These are phyloP conservation scores for Lepus townsendii DNA, from an alignment of 2,797 vertebrate genomes.

Conservation along the genomic window DNA sequence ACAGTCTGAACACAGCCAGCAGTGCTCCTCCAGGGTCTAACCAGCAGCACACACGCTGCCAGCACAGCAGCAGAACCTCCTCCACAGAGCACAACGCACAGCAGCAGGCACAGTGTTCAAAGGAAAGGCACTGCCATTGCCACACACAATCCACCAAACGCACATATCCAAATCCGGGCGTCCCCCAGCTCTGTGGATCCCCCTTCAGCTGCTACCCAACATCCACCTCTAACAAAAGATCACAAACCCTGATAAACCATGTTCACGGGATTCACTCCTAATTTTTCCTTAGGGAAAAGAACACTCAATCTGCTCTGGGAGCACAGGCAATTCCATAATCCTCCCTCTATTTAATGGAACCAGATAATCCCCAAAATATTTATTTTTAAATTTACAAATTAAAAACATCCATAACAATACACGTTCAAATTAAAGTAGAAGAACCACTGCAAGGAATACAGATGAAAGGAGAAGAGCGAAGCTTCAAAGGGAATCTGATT, in stretches of 20 bases:
- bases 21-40: background rate
- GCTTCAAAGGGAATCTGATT: background rate
- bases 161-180: background rate
- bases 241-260: slow-evolving; percentile 52
- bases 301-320: background rate
- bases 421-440: slow-evolving; percentile 59
- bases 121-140: background rate
- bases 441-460: background rate
- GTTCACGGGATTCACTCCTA: slow-evolving; percentile 44
- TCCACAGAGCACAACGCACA: background rate
- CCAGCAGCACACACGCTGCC: background rate
- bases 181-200: slow-evolving; percentile 28
- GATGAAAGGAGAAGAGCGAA: slow-evolving; percentile 21
- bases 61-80: background rate
- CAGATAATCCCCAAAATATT: slow-evolving; percentile 42
- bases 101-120: background rate
- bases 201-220: slow-evolving; percentile 48
- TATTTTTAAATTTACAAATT: slow-evolving; percentile 53
- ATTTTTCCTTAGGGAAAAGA: slow-evolving; percentile 59
- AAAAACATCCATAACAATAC: slow-evolving; percentile 40
- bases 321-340: slow-evolving; percentile 27
- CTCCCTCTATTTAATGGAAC: slow-evolving; percentile 48
- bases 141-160: background rate
- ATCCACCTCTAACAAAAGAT: slow-evolving; percentile 63
- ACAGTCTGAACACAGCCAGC: background rate